These are phyloP conservation scores for Leptinotarsa rubiginosa DNA, from an alignment of 2,888 invertebrate species.

Conservation along the genomic window DNA sequence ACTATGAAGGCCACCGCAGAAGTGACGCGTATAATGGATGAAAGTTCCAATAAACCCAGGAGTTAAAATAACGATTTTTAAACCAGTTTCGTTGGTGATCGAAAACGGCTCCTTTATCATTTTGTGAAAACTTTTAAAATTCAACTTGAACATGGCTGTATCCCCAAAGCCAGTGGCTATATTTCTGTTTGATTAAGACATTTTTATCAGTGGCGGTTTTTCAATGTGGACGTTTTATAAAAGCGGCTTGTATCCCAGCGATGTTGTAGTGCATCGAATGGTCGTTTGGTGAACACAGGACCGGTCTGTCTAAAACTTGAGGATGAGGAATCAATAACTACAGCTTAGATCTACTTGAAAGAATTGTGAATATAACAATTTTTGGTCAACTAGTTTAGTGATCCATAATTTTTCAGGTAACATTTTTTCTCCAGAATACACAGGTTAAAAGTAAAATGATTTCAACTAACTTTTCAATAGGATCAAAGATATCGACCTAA, in stretches of 20 bases:
- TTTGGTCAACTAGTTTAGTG: no score
- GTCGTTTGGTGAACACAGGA: slow-evolving; percentile 22
- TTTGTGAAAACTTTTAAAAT: slow-evolving; percentile 33
- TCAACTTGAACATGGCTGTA: slow-evolving; percentile 31
- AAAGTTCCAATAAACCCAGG: no score
- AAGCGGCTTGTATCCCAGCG: slow-evolving; percentile 30
- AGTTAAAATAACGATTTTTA: slow-evolving; percentile 18
- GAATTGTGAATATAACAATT: no score
- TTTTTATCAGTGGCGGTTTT: slow-evolving; percentile 47
- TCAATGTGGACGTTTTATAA: slow-evolving; percentile 42
- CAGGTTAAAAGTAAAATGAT: no score
- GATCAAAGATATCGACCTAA: no score
- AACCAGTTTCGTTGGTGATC: slow-evolving; percentile 31
- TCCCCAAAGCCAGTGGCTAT: slow-evolving; percentile 42
- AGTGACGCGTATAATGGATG: no score
- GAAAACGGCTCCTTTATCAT: slow-evolving; percentile 26
- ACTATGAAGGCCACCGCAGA: no score
- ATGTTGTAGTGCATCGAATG: slow-evolving; percentile 25
- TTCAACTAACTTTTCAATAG: no score
- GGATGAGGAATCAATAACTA: no score
- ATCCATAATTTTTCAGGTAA: no score
- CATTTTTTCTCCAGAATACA: no score
- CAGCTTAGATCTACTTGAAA: no score
- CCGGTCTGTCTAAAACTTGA: not conserved
- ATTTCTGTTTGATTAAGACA: slow-evolving; percentile 45